Percentiles rank a stretch among this genome's conserved stretches.
Evolutionary conservation across 53 echinoderm and acorn worm genomes (phyloP).

Genomic region (Hippasteria phrygiana): DNA sequence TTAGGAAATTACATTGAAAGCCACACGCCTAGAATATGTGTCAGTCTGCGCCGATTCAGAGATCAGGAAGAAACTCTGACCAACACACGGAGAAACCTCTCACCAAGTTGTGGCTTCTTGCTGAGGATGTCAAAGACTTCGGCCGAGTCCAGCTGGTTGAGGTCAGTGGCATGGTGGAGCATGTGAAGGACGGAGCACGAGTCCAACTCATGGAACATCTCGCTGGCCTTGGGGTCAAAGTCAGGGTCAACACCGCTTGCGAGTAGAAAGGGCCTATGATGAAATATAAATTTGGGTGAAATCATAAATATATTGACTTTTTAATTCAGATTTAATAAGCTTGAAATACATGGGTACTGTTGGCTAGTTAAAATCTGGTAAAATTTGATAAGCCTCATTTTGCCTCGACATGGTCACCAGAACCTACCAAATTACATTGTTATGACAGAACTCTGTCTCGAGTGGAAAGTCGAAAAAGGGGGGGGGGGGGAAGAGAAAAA

Average conservation of each 20-base stretch:
- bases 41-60: too few relatives aligned
- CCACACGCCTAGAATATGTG: too few relatives aligned
- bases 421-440: too few relatives aligned
- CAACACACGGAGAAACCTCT: too few relatives aligned
- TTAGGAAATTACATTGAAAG: too few relatives aligned
- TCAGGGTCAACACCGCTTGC: conserved; percentile 65
- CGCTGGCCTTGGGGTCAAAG: conserved; percentile 75
- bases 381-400: too few relatives aligned
- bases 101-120: conserved; percentile 78
- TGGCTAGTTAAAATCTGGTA: too few relatives aligned
- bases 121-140: conserved; percentile 83
- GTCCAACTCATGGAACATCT: conserved; percentile 86
- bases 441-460: too few relatives aligned
- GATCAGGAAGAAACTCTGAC: not conserved
- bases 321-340: not conserved
- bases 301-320: not conserved
- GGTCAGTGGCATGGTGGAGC: conserved; percentile 78
- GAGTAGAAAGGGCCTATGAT: conserved; percentile 72
- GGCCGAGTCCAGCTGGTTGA: conserved; percentile 72
- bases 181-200: conserved; percentile 83
- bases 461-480: too few relatives aligned
- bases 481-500: too few relatives aligned
- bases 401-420: too few relatives aligned
- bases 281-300: not conserved
- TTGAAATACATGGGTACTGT: too few relatives aligned